A percentile compares a stretch with the other conserved stretches of the same genome.
These are phyloP conservation scores for Corydoras sp. DNA, from an alignment of 2,113 vertebrate species.

Conservation along the genomic window DNA sequence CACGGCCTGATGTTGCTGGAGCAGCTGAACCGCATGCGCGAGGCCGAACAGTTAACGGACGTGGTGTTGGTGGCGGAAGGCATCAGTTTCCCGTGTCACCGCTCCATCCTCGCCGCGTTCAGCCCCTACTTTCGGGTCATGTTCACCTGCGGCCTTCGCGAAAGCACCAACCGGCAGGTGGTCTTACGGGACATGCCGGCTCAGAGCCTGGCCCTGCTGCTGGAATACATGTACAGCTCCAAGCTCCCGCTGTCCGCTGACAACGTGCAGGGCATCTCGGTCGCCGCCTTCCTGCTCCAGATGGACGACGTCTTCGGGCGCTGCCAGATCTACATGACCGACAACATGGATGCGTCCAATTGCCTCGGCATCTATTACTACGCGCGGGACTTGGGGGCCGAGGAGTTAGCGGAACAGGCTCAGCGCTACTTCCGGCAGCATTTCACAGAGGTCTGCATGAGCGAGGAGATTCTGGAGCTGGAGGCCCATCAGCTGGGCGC, in stretches of 20 bases:
- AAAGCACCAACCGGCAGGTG: constrained; percentile 78
- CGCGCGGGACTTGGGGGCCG: constrained; percentile 84
- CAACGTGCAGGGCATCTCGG: constrained; percentile 84
- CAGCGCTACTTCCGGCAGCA: constrained; percentile 79
- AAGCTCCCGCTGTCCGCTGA: constrained; percentile 69
- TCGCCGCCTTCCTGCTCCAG: constrained; percentile 86
- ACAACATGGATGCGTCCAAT: constrained; percentile 92
- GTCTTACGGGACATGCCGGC: constrained; percentile 75
- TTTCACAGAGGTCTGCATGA: constrained; percentile 85
- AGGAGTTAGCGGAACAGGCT: constrained; percentile 79
- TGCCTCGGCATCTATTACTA: constrained; percentile 90
- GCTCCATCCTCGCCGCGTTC: constrained; percentile 84
- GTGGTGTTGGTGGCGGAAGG: constrained; percentile 84
- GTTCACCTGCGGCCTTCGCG: constrained; percentile 90
- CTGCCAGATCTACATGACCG: constrained; percentile 85
- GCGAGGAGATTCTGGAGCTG: constrained; percentile 86
- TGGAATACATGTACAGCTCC: constrained; percentile 84
- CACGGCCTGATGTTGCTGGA: constrained; percentile 77
- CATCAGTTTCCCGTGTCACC: constrained; percentile 85
- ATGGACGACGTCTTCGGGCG: constrained; percentile 82
- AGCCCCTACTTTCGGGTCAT: constrained; percentile 93
- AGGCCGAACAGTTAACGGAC: constrained; percentile 77
- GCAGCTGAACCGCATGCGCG: constrained; percentile 80
- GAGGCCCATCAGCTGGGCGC: constrained; percentile 78
- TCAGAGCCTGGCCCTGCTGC: constrained; percentile 74